Percentiles rank a stretch among this genome's conserved stretches.
phyloP scores from a whole-genome alignment of 2,113 vertebrate genomes.

The Trematomus loennbergii region DNA sequence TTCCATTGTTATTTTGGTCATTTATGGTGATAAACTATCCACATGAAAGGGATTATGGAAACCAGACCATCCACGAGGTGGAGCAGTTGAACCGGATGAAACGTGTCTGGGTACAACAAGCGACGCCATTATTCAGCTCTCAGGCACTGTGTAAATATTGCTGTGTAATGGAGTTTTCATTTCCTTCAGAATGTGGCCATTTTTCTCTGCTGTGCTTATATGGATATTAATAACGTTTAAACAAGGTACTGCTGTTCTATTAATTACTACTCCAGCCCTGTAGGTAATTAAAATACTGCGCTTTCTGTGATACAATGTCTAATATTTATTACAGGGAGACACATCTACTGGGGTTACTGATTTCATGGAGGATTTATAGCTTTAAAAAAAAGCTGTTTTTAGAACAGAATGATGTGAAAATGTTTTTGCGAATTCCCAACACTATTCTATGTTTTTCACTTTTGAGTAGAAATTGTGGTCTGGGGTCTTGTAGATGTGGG shows the following conservation, averaged over 20 bases:
- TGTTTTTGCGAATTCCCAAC: neutral
- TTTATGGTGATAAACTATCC: neutral
- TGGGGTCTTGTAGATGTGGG: neutral
- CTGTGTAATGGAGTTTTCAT: conserved; percentile 3
- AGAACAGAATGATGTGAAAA: neutral
- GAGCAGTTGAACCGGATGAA: conserved; percentile 16
- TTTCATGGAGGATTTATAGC: neutral
- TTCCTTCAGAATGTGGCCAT: neutral
- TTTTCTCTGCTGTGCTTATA: neutral
- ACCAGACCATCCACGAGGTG: conserved; percentile 50
- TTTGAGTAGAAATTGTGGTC: neutral
- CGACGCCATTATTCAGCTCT: conserved; percentile 26
- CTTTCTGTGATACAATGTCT: neutral
- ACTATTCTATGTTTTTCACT: neutral
- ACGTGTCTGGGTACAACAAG: neutral
- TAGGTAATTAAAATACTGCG: neutral
- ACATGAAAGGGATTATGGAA: neutral
- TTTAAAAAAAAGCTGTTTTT: neutral
- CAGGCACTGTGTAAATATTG: conserved; percentile 4
- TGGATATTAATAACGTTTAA: neutral
- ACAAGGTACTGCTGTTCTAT: neutral
- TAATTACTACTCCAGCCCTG: neutral
- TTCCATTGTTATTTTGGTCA: neutral
- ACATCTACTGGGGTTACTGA: accelerated
- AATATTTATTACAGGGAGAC: neutral